Evolutionary conservation across 2,113 vertebrate genomes (phyloP).

Genomic region (Chascanopsetta lugubris): DNA sequence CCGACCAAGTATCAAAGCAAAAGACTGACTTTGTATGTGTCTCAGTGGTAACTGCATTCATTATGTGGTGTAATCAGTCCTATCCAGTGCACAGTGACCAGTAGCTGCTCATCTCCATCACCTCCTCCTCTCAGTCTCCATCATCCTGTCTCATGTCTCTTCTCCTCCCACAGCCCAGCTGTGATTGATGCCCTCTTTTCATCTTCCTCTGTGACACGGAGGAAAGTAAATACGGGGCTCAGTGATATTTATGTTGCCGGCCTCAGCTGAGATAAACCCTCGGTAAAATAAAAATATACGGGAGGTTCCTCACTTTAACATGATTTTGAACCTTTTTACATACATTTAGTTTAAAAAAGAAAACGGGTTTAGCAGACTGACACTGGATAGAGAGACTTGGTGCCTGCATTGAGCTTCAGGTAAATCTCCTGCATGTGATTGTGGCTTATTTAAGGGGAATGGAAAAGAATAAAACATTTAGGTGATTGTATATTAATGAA

Average conservation of each 20-base stretch:
- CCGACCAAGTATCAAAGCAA: background rate
- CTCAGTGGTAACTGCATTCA: background rate
- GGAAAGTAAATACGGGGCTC: background rate
- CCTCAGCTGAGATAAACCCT: background rate
- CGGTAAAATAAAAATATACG: background rate
- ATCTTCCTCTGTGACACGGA: background rate
- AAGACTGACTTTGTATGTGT: background rate
- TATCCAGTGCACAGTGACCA: background rate
- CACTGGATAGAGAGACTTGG: background rate
- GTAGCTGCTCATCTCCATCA: background rate
- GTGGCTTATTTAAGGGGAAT: no score
- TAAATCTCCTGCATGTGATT: no score
- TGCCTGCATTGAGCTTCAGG: background rate
- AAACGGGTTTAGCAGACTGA: background rate
- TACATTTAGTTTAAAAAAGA: no score
- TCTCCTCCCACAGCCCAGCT: background rate
- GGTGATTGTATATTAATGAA: no score
- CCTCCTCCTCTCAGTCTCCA: background rate
- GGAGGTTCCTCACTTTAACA: background rate
- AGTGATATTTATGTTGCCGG: background rate
- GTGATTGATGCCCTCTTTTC: background rate
- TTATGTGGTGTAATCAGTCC: background rate
- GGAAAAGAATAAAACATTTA: no score
- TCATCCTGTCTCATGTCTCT: background rate
- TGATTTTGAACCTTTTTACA: background rate